Conservation (phyloP, 2,113 vertebrate species). For the Cryptotis parvus region DNA sequence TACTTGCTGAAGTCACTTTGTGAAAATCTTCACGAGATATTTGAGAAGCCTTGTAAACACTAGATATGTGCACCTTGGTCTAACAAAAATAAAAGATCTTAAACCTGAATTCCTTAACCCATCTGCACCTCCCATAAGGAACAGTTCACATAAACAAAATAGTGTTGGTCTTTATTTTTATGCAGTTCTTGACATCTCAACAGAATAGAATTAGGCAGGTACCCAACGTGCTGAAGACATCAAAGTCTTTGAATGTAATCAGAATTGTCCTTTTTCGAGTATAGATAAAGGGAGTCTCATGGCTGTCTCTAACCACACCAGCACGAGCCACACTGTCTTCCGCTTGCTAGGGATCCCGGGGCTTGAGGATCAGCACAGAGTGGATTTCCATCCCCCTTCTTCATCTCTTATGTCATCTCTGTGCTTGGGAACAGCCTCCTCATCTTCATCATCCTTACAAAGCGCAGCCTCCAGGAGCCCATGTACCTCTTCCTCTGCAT, state of each 20-base stretch:
- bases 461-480: not conserved
- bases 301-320: not conserved
- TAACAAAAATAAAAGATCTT: too few relatives aligned
- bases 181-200: too few relatives aligned
- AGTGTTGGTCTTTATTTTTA: too few relatives aligned
- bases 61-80: too few relatives aligned
- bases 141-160: too few relatives aligned
- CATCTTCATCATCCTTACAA: not conserved
- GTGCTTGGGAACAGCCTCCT: not conserved
- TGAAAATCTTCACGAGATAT: too few relatives aligned
- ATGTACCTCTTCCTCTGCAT: conserved; percentile 25
- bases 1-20: too few relatives aligned
- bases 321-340: not conserved
- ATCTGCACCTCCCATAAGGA: too few relatives aligned
- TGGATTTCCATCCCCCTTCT: conserved; percentile 25
- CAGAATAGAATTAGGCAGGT: too few relatives aligned
- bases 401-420: not conserved
- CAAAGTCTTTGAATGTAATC: not conserved
- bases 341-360: not conserved
- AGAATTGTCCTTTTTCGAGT: not conserved
- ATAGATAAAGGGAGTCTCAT: not conserved
- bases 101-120: too few relatives aligned
- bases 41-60: too few relatives aligned
- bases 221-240: not conserved
- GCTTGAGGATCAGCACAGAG: not conserved